phyloP scores from a whole-genome alignment of 2,113 vertebrate genomes.

The Zosterops pallidus region DNA sequence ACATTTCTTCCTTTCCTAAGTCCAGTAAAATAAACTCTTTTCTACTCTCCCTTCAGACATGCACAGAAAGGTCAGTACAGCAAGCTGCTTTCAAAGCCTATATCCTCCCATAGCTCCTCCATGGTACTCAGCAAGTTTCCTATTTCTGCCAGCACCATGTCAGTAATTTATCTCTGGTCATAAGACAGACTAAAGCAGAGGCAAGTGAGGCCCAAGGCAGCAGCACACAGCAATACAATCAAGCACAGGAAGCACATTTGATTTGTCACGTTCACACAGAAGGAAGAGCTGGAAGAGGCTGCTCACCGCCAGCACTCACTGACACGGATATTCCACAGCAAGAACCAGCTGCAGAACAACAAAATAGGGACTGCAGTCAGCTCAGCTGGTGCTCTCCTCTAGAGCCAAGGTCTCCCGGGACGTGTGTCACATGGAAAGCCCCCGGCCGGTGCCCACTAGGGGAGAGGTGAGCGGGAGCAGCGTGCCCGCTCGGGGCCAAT shows the following conservation, averaged over 20 bases:
- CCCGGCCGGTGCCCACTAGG: conserved; percentile 73
- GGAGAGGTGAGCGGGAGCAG: conserved; percentile 81
- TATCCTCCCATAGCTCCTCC: neutral
- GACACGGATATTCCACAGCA: conserved; percentile 41
- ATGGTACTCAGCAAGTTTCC: neutral
- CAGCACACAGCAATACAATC: neutral
- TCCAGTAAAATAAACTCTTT: neutral
- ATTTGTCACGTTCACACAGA: conserved; percentile 1
- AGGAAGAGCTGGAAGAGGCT: neutral
- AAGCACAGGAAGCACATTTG: conserved; percentile 31
- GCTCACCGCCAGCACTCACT: neutral
- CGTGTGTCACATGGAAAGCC: conserved; percentile 69
- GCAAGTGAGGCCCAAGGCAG: neutral
- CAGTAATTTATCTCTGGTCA: neutral
- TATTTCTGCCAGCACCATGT: neutral
- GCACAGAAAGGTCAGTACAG: neutral
- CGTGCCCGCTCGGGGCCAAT: conserved; percentile 80
- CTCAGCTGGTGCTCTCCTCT: conserved; percentile 54
- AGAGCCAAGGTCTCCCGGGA: conserved; percentile 74
- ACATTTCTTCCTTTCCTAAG: neutral
- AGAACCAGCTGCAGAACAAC: neutral
- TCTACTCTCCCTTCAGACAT: neutral
- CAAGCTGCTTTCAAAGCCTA: neutral
- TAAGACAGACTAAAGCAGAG: neutral
- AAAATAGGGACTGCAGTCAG: neutral